A percentile compares a stretch with the other conserved stretches of the same genome.
Conservation (phyloP, 2,888 invertebrate species). For the Plebejus melissa region DNA sequence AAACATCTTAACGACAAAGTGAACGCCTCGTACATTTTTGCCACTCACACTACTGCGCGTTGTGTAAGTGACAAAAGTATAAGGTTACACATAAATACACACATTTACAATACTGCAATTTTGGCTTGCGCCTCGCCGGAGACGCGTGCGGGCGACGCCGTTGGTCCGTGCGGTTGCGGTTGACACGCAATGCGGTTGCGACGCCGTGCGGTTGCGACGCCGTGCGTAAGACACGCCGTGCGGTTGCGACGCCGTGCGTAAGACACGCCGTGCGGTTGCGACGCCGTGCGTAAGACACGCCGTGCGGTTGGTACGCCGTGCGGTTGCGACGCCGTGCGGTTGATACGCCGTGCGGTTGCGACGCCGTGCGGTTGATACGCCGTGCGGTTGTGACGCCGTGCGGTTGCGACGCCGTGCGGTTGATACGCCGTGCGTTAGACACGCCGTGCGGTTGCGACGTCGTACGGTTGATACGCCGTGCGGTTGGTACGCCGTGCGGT, state of each 20-base stretch:
- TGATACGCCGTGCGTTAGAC: conserved; percentile 36
- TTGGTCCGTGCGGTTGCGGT: conserved; percentile 26
- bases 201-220: conserved; percentile 53
- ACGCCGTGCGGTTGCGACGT: conserved; percentile 57
- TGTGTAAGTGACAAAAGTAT: background rate
- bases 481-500: background rate
- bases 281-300: conserved; percentile 44
- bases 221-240: background rate
- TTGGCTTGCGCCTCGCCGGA: conserved; percentile 42
- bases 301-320: conserved; percentile 67
- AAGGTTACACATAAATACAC: conserved; percentile 35
- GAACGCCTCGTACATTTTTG: background rate
- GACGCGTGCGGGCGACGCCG: conserved; percentile 35
- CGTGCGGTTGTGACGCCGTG: too few species aligned
- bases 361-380: conserved; percentile 50
- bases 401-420: conserved; percentile 41
- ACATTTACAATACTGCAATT: conserved; percentile 46
- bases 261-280: conserved; percentile 61
- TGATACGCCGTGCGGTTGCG: conserved; percentile 39
- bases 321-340: conserved; percentile 50
- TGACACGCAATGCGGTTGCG: conserved; percentile 39
- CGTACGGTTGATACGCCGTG: conserved; percentile 67
- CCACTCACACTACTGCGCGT: background rate
- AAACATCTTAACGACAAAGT: conserved; percentile 32
- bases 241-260: conserved; percentile 35